Percentiles rank a stretch among this genome's conserved stretches.
phyloP scores from a whole-genome alignment of 1,140 invertebrate genomes.

The Monochamus saltuarius region DNA sequence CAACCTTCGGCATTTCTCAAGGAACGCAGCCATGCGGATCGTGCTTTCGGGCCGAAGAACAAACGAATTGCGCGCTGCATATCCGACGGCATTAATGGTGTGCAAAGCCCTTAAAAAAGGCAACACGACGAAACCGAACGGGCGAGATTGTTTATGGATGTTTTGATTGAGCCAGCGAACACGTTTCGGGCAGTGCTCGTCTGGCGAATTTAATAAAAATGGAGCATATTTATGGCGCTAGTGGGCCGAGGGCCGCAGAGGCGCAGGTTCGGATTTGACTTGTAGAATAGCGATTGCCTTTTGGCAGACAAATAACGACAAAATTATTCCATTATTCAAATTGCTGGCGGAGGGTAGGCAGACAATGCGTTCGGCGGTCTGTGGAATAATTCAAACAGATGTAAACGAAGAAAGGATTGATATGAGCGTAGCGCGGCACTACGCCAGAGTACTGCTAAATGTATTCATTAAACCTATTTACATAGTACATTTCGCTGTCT shows the following conservation, averaged over 20 bases:
- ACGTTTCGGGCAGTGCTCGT: background rate
- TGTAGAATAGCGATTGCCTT: constrained; percentile 38
- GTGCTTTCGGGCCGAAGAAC: no score
- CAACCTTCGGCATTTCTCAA: no score
- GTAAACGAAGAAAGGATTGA: constrained; percentile 44
- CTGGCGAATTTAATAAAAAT: constrained; percentile 18
- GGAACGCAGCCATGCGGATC: no score
- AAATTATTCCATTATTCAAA: constrained; percentile 40
- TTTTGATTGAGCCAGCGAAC: no score
- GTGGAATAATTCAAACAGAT: constrained; percentile 41
- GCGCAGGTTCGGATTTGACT: constrained; percentile 28
- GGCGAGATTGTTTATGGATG: no score
- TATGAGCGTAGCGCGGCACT: constrained; percentile 29
- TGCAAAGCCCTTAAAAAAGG: no score
- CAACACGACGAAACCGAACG: no score
- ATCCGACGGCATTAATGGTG: no score
- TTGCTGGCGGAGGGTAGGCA: constrained; percentile 28
- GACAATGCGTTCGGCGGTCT: constrained; percentile 34
- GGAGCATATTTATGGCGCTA: constrained; percentile 6
- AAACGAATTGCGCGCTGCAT: no score
- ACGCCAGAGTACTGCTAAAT: constrained; percentile 27
- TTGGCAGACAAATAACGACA: constrained; percentile 39
- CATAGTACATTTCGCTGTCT: constrained; percentile 30
- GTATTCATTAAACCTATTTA: constrained; percentile 43
- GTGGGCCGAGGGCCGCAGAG: background rate